phyloP scores from a whole-genome alignment of 2,888 invertebrate species.

The Cosmopolites sordidus region DNA sequence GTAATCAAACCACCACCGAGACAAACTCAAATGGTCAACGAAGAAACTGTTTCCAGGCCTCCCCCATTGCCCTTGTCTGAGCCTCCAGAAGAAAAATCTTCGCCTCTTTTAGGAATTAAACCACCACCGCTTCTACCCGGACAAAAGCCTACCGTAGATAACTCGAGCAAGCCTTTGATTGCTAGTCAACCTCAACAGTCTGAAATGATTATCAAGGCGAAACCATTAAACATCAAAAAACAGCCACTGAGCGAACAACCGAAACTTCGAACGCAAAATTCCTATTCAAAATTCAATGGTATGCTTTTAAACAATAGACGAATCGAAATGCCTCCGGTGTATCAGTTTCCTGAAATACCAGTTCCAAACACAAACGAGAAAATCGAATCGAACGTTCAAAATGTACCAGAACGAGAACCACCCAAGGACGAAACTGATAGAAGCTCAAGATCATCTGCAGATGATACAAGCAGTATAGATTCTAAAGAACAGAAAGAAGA shows the following conservation, averaged over 20 bases:
- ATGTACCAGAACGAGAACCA: constrained; percentile 12
- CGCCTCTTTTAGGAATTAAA: constrained; percentile 20
- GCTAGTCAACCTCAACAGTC: constrained; percentile 32
- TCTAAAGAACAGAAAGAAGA: constrained; percentile 40
- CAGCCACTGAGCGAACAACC: constrained; percentile 78
- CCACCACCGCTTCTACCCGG: constrained; percentile 21
- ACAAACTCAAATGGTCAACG: constrained; percentile 43
- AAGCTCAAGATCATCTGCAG: constrained; percentile 29
- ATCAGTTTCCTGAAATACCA: constrained; percentile 59
- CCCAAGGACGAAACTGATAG: constrained; percentile 38
- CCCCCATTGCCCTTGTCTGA: constrained; percentile 49
- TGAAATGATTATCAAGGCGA: constrained; percentile 65
- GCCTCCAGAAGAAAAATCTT: constrained; percentile 40
- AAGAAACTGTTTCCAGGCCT: constrained; percentile 43
- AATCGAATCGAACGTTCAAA: constrained; percentile 6
- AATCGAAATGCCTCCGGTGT: constrained; percentile 80
- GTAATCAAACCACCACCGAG: constrained; percentile 59
- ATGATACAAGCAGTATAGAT: constrained; percentile 27
- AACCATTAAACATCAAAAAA: constrained; percentile 78
- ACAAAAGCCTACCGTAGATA: constrained; percentile 25
- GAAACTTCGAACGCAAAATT: constrained; percentile 58
- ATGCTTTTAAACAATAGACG: constrained; percentile 67
- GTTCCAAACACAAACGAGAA: constrained; percentile 7
- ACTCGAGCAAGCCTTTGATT: constrained; percentile 7
- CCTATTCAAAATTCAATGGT: constrained; percentile 55